These are phyloP conservation scores for Drosophila rubida DNA, from an alignment of 2,888 invertebrate species.

Conservation along the genomic window DNA sequence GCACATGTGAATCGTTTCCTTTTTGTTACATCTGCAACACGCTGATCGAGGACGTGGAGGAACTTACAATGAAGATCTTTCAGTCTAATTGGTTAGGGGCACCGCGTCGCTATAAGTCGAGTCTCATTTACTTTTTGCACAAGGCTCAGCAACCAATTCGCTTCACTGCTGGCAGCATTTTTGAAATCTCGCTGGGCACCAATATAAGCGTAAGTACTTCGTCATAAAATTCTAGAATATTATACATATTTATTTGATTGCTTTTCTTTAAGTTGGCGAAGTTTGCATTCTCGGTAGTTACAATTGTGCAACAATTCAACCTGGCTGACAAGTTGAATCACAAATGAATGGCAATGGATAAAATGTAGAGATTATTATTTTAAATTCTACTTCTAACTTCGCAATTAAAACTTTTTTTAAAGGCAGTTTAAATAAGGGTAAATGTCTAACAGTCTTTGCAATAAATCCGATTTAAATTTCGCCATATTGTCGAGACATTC, in stretches of 20 bases:
- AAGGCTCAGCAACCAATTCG: background rate
- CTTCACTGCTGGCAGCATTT: slow-evolving; percentile 13
- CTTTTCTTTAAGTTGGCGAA: slow-evolving; percentile 1
- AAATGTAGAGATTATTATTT: too few species aligned
- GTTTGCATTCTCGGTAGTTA: slow-evolving; percentile 5
- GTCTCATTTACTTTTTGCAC: slow-evolving; percentile 1
- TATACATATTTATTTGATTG: background rate
- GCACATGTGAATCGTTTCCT: slow-evolving; percentile 5
- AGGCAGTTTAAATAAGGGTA: background rate
- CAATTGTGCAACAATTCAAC: slow-evolving; percentile 6
- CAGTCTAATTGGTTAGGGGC: slow-evolving; percentile 13
- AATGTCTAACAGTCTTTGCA: background rate
- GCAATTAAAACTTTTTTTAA: background rate
- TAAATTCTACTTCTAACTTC: background rate
- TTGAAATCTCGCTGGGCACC: slow-evolving; percentile 4
- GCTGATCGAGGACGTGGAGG: background rate
- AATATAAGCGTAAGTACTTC: slow-evolving; percentile 13
- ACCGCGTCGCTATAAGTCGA: background rate
- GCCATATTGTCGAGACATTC: background rate
- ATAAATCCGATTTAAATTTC: background rate
- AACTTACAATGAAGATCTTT: slow-evolving; percentile 3
- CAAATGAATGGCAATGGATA: background rate
- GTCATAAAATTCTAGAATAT: too few species aligned
- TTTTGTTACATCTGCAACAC: slow-evolving; percentile 8
- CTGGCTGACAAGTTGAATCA: slow-evolving; percentile 6